Conservation (phyloP, 2,113 vertebrate genomes). For the Daphoenositta chrysoptera region DNA sequence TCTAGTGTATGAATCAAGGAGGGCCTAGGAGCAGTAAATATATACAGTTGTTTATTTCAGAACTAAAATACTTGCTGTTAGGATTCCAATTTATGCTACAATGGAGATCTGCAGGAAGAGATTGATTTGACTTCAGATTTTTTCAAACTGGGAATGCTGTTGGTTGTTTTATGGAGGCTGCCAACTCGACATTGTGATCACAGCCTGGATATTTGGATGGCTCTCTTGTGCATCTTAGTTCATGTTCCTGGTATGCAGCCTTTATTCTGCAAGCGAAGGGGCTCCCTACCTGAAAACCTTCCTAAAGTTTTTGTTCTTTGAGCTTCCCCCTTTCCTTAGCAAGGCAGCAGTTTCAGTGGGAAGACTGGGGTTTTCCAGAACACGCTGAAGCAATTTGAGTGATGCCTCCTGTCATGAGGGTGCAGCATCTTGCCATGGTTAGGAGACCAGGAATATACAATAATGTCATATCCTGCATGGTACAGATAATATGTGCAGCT, state of each 20-base stretch:
- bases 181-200: neutral
- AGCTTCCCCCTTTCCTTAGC: neutral
- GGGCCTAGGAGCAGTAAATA: neutral
- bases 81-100: neutral
- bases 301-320: neutral
- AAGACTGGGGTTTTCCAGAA: neutral
- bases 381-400: neutral
- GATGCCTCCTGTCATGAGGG: neutral
- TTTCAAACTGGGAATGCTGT: neutral
- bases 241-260: neutral
- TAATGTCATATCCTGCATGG: neutral
- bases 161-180: neutral
- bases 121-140: neutral
- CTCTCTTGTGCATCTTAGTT: neutral
- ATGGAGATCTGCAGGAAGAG: neutral
- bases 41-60: neutral
- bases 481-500: neutral
- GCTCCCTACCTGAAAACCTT: neutral
- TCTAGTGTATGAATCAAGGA: neutral
- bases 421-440: neutral
- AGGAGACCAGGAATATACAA: neutral
- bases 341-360: neutral
- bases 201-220: neutral
- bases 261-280: neutral
- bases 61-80: neutral